Conservation (phyloP, 2,888 invertebrate genomes). For the Aromia moschata region DNA sequence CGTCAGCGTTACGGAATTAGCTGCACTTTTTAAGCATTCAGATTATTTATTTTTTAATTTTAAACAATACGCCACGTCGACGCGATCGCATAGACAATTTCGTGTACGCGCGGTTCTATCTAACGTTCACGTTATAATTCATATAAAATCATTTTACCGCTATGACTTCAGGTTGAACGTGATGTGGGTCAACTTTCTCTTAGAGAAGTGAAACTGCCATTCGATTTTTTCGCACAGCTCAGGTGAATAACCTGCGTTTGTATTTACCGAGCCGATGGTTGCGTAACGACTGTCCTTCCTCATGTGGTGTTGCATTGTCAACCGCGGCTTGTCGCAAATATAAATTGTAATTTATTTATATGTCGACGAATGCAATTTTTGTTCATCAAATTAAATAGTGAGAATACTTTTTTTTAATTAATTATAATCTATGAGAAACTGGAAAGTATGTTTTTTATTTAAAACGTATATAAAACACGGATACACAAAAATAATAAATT, state of each 20-base stretch:
- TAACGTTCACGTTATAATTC: constrained; percentile 19
- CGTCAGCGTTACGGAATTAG: neutral
- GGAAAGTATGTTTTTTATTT: too few species aligned
- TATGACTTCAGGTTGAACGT: constrained; percentile 42
- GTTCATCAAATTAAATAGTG: neutral
- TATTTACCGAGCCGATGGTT: constrained; percentile 56
- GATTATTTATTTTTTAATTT: too few species aligned
- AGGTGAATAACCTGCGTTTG: constrained; percentile 62
- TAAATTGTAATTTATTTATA: constrained; percentile 15
- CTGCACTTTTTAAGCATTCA: too few species aligned
- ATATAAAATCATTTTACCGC: constrained; percentile 22
- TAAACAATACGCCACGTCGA: too few species aligned
- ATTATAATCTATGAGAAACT: too few species aligned
- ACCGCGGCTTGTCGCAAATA: constrained; percentile 9
- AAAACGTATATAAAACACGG: too few species aligned
- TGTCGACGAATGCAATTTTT: too few species aligned
- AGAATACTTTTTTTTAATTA: too few species aligned
- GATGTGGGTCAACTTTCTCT: constrained; percentile 64
- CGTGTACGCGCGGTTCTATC: too few species aligned
- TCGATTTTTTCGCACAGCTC: constrained; percentile 60
- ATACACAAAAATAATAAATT: too few species aligned
- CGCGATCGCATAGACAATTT: too few species aligned
- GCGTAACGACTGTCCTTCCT: constrained; percentile 61
- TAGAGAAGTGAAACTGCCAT: constrained; percentile 63
- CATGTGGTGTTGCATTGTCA: constrained; percentile 27